phyloP scores from a whole-genome alignment of 30 jellyfish, hydroid and myxozoan species.

The Mastigias papua region DNA sequence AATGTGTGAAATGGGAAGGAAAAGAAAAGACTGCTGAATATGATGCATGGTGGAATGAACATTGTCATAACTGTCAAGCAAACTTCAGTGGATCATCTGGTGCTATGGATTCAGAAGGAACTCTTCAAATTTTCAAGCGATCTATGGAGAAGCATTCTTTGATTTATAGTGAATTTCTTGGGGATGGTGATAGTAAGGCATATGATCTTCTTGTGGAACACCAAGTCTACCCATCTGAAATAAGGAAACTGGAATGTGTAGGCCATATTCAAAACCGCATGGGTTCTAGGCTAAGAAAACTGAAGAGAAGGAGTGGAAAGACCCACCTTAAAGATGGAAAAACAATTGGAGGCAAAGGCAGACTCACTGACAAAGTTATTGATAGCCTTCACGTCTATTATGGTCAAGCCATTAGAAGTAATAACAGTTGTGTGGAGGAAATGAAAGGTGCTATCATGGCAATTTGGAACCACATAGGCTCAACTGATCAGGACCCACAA shows the following conservation, averaged over 20 bases:
- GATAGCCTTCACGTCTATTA: slow-evolving; percentile 34
- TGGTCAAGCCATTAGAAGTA: slow-evolving; percentile 29
- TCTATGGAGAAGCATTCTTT: slow-evolving; percentile 5
- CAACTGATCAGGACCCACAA: slow-evolving; percentile 28
- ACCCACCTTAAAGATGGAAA: slow-evolving; percentile 20
- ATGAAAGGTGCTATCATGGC: slow-evolving; percentile 28
- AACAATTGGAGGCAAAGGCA: slow-evolving; percentile 53
- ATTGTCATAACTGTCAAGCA: background rate
- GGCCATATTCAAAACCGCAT: slow-evolving; percentile 40
- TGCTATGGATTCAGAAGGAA: slow-evolving; percentile 44
- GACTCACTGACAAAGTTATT: slow-evolving; percentile 23
- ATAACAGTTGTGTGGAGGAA: slow-evolving; percentile 6
- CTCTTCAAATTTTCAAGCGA: background rate
- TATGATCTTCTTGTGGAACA: background rate
- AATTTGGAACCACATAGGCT: slow-evolving; percentile 6
- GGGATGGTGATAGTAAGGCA: slow-evolving; percentile 16
- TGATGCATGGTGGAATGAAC: background rate
- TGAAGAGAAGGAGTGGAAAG: slow-evolving; percentile 5
- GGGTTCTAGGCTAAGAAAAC: slow-evolving; percentile 34
- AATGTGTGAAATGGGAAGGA: background rate
- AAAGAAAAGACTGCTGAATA: background rate
- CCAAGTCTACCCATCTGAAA: background rate
- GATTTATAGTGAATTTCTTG: slow-evolving; percentile 39
- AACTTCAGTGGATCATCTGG: background rate
- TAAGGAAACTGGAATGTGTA: slow-evolving; percentile 43